Conservation (phyloP, 2,888 invertebrate species). For the Heliconius cydno region DNA sequence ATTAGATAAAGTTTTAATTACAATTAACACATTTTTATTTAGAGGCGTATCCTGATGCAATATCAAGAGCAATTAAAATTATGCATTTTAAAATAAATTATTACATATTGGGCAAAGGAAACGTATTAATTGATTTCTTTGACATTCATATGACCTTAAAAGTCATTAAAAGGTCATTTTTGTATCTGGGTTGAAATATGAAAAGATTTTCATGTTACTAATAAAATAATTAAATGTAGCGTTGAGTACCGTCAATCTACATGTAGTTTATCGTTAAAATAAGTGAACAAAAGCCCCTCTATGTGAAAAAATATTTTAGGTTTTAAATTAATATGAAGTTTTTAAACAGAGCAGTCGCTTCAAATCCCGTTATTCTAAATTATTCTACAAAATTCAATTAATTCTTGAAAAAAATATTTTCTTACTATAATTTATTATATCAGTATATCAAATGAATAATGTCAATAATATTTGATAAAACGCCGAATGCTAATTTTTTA, state of each 20-base stretch:
- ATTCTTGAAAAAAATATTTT: not conserved
- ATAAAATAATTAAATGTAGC: too few species aligned
- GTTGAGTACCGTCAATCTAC: too few species aligned
- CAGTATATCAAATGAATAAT: not conserved
- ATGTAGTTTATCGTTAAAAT: too few species aligned
- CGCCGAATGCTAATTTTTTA: not conserved
- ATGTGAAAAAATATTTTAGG: too few species aligned
- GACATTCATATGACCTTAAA: not conserved
- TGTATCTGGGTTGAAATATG: not conserved
- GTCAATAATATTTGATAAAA: slow-evolving; percentile 1
- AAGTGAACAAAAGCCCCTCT: too few species aligned
- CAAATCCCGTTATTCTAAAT: too few species aligned
- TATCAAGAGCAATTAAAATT: not conserved
- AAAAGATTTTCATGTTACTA: not conserved
- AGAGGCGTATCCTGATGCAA: not conserved
- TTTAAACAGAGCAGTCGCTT: too few species aligned
- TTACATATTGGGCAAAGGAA: not conserved
- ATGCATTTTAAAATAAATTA: not conserved
- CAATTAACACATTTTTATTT: too few species aligned
- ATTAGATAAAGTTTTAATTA: too few species aligned
- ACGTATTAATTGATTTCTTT: not conserved
- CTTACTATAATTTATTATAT: not conserved
- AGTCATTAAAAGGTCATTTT: not conserved
- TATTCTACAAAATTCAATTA: too few species aligned
- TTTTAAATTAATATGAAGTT: too few species aligned